Evolutionary conservation across 2,888 invertebrate species (phyloP).

Genomic region (Cryptus viduatorius): DNA sequence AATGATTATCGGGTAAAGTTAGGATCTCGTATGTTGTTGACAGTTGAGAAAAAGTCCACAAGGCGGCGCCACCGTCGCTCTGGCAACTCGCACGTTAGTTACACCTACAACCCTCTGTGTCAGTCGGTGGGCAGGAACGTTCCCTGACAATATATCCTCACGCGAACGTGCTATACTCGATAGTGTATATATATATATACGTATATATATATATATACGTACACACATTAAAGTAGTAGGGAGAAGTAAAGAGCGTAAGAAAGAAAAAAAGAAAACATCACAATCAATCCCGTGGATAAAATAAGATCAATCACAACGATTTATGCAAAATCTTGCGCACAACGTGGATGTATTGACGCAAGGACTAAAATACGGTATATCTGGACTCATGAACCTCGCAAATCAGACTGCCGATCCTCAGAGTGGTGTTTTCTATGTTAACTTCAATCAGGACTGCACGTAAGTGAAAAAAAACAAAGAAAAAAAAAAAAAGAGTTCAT

Average conservation of each 20-base stretch:
- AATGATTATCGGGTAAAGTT: background rate
- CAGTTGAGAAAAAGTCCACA: background rate
- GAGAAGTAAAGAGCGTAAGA: slow-evolving; percentile 16
- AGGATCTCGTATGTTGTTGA: background rate
- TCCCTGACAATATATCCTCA: slow-evolving; percentile 63
- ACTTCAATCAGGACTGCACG: slow-evolving; percentile 99
- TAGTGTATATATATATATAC: background rate
- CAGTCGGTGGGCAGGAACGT: slow-evolving; percentile 73
- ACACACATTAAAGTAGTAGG: slow-evolving; percentile 2
- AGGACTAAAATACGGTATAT: slow-evolving; percentile 85
- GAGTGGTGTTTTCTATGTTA: slow-evolving; percentile 96
- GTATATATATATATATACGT: background rate
- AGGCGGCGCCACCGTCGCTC: slow-evolving; percentile 11
- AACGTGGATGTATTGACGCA: slow-evolving; percentile 86
- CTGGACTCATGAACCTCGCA: slow-evolving; percentile 94
- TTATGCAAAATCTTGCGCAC: slow-evolving; percentile 85
- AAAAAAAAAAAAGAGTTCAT: background rate
- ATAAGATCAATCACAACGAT: slow-evolving; percentile 73
- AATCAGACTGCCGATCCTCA: slow-evolving; percentile 91
- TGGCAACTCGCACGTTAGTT: slow-evolving; percentile 31
- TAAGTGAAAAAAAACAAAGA: slow-evolving; percentile 88
- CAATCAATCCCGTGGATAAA: slow-evolving; percentile 70
- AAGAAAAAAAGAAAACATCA: slow-evolving; percentile 18
- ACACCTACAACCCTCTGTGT: slow-evolving; percentile 61
- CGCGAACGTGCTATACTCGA: slow-evolving; percentile 47